Conservation (phyloP, 2,797 vertebrate species). For the Notoglanidium macrostoma region DNA sequence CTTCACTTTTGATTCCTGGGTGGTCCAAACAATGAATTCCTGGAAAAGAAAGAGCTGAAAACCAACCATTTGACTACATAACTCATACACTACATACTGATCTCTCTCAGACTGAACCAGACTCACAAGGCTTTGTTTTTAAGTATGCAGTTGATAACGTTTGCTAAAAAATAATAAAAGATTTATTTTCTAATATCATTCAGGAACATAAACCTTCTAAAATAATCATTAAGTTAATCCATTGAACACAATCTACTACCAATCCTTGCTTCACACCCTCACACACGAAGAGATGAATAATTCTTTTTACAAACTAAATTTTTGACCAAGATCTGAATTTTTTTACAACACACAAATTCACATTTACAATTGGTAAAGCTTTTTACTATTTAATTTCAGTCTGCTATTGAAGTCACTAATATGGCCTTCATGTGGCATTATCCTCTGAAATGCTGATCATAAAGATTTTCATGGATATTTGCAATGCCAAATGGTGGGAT, state of each 20-base stretch:
- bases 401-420: constrained; percentile 7
- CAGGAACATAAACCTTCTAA: not conserved
- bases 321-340: not conserved
- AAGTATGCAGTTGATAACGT: not conserved
- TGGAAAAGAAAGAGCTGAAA: constrained; percentile 35
- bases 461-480: constrained; percentile 60
- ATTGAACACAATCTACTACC: not conserved
- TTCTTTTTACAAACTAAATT: not conserved
- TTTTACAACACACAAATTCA: not conserved
- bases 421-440: constrained; percentile 65
- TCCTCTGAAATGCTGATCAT: constrained; percentile 67
- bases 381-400: not conserved
- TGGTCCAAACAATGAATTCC: constrained; percentile 52
- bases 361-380: not conserved
- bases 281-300: not conserved
- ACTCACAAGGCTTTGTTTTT: not conserved
- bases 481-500: constrained; percentile 59
- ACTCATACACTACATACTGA: not conserved
- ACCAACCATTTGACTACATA: constrained; percentile 16
- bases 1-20: constrained; percentile 49
- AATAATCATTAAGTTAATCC: no score
- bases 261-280: no score
- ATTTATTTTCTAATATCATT: not conserved
- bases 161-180: not conserved
- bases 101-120: not conserved